Evolutionary conservation across 2,888 invertebrate species (phyloP).

Genomic region (Pollenia angustigena): DNA sequence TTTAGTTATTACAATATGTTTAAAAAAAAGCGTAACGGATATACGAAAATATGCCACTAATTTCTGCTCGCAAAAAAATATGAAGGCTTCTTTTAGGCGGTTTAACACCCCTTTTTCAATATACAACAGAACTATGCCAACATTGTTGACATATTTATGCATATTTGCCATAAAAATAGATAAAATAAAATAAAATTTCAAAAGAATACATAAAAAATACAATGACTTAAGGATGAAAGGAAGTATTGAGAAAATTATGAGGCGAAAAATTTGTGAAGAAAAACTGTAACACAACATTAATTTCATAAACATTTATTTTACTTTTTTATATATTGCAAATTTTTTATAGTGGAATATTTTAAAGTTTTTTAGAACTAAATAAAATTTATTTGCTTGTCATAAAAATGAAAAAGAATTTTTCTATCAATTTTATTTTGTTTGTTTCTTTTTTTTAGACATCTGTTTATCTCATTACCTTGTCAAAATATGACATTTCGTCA

Average conservation of each 20-base stretch:
- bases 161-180: constrained; percentile 40
- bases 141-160: constrained; percentile 46
- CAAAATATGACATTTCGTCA: constrained; percentile 67
- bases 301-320: neutral
- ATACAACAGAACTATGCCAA: neutral
- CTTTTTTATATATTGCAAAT: neutral
- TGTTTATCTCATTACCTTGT: constrained; percentile 66
- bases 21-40: constrained; percentile 15
- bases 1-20: neutral
- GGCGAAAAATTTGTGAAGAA: constrained; percentile 32
- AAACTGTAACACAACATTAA: constrained; percentile 12
- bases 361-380: too few relatives aligned
- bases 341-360: neutral
- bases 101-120: constrained; percentile 44
- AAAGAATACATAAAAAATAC: neutral
- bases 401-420: neutral
- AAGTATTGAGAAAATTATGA: constrained; percentile 69
- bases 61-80: constrained; percentile 18
- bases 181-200: neutral
- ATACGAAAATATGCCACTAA: constrained; percentile 48
- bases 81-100: constrained; percentile 42
- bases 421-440: constrained; percentile 5
- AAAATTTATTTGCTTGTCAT: neutral
- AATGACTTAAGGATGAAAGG: constrained; percentile 53
- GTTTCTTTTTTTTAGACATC: constrained; percentile 37